Conservation (phyloP, 2,888 invertebrate genomes). For the Cremastinae sp. region DNA sequence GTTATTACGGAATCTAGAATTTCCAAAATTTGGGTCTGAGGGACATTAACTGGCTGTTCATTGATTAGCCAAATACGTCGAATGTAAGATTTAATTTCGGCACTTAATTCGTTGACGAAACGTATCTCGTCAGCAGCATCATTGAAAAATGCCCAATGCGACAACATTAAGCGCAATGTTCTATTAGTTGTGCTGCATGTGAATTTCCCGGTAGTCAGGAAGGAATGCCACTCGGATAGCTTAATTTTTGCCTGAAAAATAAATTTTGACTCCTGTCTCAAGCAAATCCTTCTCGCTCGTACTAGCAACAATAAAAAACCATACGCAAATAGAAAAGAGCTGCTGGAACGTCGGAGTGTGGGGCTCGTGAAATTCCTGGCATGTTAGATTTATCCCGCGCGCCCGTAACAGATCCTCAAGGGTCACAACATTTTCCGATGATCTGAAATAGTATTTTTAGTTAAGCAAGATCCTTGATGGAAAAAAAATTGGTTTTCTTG, state of each 20-base stretch:
- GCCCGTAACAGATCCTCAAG: conserved; percentile 40
- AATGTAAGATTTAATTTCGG: conserved; percentile 66
- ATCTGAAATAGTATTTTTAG: conserved; percentile 27
- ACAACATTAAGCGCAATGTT: conserved; percentile 38
- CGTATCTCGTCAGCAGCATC: not conserved
- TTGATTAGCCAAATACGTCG: conserved; percentile 63
- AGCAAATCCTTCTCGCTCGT: not conserved
- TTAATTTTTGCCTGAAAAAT: conserved; percentile 42
- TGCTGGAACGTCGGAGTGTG: conserved; percentile 11
- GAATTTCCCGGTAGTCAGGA: conserved; percentile 47
- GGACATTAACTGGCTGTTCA: conserved; percentile 47
- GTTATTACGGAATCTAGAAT: conserved; percentile 67
- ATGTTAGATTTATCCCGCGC: conserved; percentile 47
- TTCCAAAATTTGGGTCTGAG: conserved; percentile 65
- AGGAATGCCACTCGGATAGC: conserved; percentile 51
- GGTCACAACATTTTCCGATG: conserved; percentile 20
- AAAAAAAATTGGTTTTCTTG: not conserved
- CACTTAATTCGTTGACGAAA: conserved; percentile 63
- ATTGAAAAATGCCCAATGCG: conserved; percentile 4
- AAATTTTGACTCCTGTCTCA: not conserved
- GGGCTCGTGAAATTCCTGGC: not conserved
- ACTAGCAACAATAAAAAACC: conserved; percentile 19
- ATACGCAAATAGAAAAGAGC: conserved; percentile 37
- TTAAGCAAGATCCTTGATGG: not conserved
- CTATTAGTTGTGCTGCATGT: conserved; percentile 49